phyloP scores from a whole-genome alignment of 1,140 invertebrate species.

The Panonychus citri region DNA sequence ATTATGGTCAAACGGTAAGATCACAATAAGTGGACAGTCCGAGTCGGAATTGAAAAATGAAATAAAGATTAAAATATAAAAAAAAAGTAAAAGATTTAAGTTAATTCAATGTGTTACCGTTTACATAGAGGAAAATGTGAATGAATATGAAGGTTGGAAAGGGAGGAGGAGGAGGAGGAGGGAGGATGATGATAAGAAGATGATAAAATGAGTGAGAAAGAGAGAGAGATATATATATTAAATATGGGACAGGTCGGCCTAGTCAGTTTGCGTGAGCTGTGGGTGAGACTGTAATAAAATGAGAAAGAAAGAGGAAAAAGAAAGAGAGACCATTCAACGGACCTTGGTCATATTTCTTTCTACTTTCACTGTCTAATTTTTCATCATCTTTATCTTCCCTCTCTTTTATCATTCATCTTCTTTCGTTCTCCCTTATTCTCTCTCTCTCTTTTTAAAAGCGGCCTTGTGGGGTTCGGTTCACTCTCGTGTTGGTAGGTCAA shows the following conservation, averaged over 20 bases:
- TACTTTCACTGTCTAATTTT: not conserved
- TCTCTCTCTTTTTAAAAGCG: no score
- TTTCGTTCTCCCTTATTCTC: not conserved
- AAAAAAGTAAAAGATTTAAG: no score
- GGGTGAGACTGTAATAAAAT: no score
- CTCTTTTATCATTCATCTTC: not conserved
- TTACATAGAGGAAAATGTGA: not conserved
- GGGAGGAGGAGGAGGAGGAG: not conserved
- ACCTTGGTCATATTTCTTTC: not conserved
- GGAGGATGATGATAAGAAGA: not conserved
- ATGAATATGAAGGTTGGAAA: not conserved
- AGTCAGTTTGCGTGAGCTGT: no score
- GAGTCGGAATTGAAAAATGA: no score
- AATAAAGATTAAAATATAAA: no score
- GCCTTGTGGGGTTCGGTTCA: no score
- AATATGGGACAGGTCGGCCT: no score
- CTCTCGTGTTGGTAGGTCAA: no score
- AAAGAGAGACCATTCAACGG: not conserved
- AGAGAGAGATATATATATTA: not conserved
- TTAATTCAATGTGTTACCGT: no score
- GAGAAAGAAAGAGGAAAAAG: not conserved
- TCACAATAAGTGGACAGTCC: no score
- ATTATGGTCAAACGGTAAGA: no score
- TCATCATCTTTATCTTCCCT: not conserved
- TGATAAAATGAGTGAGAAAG: not conserved